These are phyloP conservation scores for Cosmorhoe ocellata DNA, from an alignment of 2,888 invertebrate species.

Conservation along the genomic window DNA sequence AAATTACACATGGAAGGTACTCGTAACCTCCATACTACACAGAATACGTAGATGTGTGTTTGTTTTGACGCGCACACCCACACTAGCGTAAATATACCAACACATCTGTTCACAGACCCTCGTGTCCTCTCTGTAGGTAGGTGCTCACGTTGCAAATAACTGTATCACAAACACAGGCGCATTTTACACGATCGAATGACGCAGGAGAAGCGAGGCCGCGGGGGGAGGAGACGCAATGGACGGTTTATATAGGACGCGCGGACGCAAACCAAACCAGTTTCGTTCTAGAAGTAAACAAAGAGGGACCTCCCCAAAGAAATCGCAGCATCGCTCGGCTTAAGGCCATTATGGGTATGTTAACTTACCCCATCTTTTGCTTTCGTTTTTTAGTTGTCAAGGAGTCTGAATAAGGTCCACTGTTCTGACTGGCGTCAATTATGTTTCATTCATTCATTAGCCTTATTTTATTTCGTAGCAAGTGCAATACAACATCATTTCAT, in stretches of 20 bases:
- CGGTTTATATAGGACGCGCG: constrained; percentile 69
- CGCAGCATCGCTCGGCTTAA: constrained; percentile 48
- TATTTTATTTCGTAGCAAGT: too few species aligned
- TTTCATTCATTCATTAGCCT: neutral
- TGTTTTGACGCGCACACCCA: constrained; percentile 48
- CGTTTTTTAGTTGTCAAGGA: constrained; percentile 22
- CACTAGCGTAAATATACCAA: constrained; percentile 17
- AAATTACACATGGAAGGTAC: constrained; percentile 15
- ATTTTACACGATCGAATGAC: constrained; percentile 57
- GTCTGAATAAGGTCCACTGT: neutral
- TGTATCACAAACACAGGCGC: constrained; percentile 27
- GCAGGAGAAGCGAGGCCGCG: constrained; percentile 42
- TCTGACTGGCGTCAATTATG: constrained; percentile 1
- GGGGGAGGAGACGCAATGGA: constrained; percentile 41
- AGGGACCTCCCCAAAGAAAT: constrained; percentile 50
- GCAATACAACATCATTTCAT: too few species aligned
- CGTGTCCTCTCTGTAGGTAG: too few species aligned
- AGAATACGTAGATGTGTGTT: constrained; percentile 20
- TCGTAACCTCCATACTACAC: constrained; percentile 2
- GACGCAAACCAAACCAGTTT: constrained; percentile 64
- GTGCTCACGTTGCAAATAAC: constrained; percentile 35
- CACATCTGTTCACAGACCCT: too few species aligned
- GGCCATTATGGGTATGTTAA: constrained; percentile 70
- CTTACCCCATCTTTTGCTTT: constrained; percentile 37
- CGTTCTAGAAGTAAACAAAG: constrained; percentile 66